Percentiles rank a stretch among this genome's conserved stretches.
Conservation (phyloP, 2,888 invertebrate genomes). For the Reticulitermes lucifugus region DNA sequence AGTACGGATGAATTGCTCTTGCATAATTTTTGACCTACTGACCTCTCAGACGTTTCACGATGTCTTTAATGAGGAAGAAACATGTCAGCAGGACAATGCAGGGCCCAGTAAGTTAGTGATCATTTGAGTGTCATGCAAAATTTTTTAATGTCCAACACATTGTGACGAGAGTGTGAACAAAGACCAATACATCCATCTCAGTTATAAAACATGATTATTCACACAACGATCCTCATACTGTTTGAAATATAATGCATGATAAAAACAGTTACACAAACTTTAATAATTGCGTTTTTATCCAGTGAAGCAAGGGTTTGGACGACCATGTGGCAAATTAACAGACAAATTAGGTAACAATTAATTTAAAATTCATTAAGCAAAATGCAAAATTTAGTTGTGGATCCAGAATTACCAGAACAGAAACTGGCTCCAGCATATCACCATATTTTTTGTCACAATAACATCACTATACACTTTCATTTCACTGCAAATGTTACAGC, state of each 20-base stretch:
- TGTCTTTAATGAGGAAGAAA: neutral
- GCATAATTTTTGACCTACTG: too few relatives aligned
- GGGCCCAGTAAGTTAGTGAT: neutral
- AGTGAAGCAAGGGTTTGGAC: neutral
- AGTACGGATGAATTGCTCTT: too few relatives aligned
- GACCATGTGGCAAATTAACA: neutral
- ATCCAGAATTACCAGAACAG: neutral
- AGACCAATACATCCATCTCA: neutral
- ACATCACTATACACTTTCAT: neutral
- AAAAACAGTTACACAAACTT: neutral
- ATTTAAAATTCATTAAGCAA: neutral
- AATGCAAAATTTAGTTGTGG: slow-evolving; percentile 1
- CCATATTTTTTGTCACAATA: neutral
- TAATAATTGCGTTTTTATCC: neutral
- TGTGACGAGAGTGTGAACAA: neutral
- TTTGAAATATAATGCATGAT: neutral
- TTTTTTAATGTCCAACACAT: slow-evolving; percentile 14
- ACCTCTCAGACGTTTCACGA: too few relatives aligned
- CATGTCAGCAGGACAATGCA: neutral
- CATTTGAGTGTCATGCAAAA: neutral
- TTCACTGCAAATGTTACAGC: neutral
- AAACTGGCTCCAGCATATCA: neutral
- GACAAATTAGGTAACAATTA: neutral
- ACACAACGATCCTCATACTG: slow-evolving; percentile 10
- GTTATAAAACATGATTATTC: neutral